A percentile compares a stretch with the other conserved stretches of the same genome.
Conservation (phyloP, 2,888 invertebrate genomes). For the Drosophila parthenogenetica region DNA sequence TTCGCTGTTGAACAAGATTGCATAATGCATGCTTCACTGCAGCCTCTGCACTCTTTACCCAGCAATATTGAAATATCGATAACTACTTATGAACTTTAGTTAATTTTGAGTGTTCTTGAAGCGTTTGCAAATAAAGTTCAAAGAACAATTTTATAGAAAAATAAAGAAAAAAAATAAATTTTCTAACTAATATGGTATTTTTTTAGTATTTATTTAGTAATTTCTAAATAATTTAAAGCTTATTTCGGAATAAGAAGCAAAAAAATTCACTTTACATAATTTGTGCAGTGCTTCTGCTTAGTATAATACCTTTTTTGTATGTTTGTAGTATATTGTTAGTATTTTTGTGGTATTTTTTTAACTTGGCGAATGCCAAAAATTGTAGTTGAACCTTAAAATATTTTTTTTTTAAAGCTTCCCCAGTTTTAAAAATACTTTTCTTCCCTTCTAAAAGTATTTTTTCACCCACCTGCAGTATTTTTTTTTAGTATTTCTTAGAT, state of each 20-base stretch:
- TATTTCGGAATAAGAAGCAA: too few species aligned
- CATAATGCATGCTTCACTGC: slow-evolving; percentile 5
- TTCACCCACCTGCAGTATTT: too few species aligned
- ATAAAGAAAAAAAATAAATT: too few species aligned
- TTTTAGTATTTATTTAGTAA: not conserved
- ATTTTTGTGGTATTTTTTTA: not conserved
- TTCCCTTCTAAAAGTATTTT: too few species aligned
- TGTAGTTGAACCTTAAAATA: too few species aligned
- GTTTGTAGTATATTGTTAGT: not conserved
- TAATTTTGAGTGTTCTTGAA: slow-evolving; percentile 1
- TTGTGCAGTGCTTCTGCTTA: too few species aligned
- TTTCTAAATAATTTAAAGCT: not conserved
- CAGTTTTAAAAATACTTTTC: too few species aligned
- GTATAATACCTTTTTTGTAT: too few species aligned
- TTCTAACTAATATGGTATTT: not conserved
- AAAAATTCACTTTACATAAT: too few species aligned
- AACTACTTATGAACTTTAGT: not conserved
- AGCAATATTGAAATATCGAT: not conserved
- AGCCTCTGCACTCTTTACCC: not conserved
- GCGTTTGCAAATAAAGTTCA: slow-evolving; percentile 18
- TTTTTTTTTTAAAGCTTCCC: too few species aligned
- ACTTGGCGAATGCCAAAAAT: too few species aligned
- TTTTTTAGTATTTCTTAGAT: not conserved
- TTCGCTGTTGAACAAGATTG: slow-evolving; percentile 13
- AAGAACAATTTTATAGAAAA: not conserved